Conservation (phyloP, 2,113 vertebrate species). For the Illadopsis cleaveri region DNA sequence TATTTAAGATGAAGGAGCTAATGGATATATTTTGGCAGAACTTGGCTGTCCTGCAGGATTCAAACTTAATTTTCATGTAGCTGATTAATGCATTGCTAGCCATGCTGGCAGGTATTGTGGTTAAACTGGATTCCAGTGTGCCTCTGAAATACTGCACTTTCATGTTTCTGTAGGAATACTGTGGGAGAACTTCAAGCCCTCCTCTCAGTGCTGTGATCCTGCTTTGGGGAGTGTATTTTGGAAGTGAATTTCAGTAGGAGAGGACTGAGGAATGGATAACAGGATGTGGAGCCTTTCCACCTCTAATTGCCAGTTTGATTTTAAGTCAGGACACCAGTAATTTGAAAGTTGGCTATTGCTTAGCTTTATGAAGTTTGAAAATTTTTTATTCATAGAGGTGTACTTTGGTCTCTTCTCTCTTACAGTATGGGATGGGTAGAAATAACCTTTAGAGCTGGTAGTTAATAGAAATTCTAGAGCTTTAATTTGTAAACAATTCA, state of each 20-base stretch:
- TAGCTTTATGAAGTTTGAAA: neutral
- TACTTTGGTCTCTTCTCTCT: neutral
- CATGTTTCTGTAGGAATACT: neutral
- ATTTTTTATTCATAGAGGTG: neutral
- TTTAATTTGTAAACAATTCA: neutral
- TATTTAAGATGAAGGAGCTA: neutral
- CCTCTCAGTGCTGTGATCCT: neutral
- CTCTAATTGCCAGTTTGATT: neutral
- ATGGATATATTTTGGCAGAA: neutral
- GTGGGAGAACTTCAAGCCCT: neutral
- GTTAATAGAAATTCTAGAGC: neutral
- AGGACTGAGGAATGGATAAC: neutral
- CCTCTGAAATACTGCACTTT: neutral
- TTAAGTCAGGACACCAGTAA: neutral
- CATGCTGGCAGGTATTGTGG: neutral
- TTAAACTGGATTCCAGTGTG: slow-evolving; percentile 1
- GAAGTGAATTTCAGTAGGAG: neutral
- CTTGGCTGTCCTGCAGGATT: neutral
- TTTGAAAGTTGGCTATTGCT: neutral
- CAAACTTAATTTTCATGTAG: neutral
- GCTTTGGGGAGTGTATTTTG: neutral
- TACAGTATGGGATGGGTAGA: neutral
- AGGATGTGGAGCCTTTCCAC: neutral
- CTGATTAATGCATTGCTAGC: slow-evolving; percentile 19
- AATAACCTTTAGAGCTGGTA: neutral